Evolutionary conservation across 2,797 vertebrate genomes (phyloP).

Genomic region (Pangasius sanitwongsei): DNA sequence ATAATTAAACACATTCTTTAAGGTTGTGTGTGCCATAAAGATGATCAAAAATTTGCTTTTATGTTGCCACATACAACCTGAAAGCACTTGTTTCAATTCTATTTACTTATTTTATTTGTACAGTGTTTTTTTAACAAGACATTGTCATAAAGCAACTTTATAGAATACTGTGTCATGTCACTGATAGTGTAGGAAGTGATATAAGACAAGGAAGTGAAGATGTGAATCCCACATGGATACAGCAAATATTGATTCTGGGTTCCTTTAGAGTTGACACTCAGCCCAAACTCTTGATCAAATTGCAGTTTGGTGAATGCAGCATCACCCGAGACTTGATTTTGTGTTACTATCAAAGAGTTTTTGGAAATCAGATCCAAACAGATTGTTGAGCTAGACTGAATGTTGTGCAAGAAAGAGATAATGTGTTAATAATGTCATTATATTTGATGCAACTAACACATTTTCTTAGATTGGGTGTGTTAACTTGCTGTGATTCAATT

Average conservation of each 20-base stretch:
- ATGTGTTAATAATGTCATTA: background rate
- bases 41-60: background rate
- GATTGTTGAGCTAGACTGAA: background rate
- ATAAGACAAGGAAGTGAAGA: background rate
- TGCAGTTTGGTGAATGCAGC: background rate
- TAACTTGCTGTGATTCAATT: slow-evolving; percentile 4
- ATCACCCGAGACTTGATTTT: slow-evolving; percentile 4
- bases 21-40: background rate
- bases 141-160: background rate
- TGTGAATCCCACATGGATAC: slow-evolving; percentile 8
- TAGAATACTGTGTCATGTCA: background rate
- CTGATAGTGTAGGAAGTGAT: slow-evolving; percentile 6
- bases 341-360: background rate
- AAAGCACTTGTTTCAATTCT: background rate
- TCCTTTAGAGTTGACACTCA: background rate
- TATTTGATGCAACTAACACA: background rate
- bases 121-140: background rate
- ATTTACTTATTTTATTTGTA: background rate
- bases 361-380: slow-evolving; percentile 15
- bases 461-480: background rate
- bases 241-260: slow-evolving; percentile 26
- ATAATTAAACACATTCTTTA: background rate
- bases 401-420: slow-evolving; percentile 1
- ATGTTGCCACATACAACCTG: background rate
- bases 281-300: slow-evolving; percentile 4